These are phyloP conservation scores for Chironomus striatipennis DNA, from an alignment of 1,140 invertebrate species.

Conservation along the genomic window DNA sequence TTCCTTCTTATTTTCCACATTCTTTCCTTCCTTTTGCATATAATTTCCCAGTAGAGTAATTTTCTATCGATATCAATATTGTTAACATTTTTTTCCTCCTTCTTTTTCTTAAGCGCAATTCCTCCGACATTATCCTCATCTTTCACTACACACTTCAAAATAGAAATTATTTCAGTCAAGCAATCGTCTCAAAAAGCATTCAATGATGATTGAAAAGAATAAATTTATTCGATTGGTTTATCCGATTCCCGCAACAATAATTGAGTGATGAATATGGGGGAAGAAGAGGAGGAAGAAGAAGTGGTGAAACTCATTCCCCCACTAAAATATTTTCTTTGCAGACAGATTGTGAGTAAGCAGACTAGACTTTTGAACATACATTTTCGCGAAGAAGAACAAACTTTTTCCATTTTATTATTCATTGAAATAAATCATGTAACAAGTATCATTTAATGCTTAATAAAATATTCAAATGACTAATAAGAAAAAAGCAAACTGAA, in stretches of 20 bases:
- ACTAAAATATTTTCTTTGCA: neutral
- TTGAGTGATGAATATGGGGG: neutral
- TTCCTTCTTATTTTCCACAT: neutral
- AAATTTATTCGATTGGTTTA: neutral
- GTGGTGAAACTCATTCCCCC: neutral
- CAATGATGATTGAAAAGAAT: neutral
- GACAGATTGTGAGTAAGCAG: neutral
- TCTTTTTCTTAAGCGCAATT: neutral
- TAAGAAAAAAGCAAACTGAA: neutral
- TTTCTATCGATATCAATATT: constrained; percentile 2
- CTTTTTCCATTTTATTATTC: neutral
- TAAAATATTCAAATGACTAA: constrained; percentile 4
- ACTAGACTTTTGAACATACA: neutral
- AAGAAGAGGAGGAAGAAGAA: too few relatives aligned
- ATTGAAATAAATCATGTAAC: neutral
- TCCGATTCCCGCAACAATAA: neutral
- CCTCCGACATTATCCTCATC: neutral
- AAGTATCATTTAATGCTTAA: neutral
- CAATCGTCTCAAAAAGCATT: neutral
- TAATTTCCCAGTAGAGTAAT: constrained; percentile 1
- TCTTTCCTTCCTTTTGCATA: neutral
- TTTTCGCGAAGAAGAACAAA: neutral
- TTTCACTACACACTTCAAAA: neutral
- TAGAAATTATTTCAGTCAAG: neutral
- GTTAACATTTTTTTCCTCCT: neutral